phyloP scores from a whole-genome alignment of 2,888 invertebrate species.

The Colletes collaris region DNA sequence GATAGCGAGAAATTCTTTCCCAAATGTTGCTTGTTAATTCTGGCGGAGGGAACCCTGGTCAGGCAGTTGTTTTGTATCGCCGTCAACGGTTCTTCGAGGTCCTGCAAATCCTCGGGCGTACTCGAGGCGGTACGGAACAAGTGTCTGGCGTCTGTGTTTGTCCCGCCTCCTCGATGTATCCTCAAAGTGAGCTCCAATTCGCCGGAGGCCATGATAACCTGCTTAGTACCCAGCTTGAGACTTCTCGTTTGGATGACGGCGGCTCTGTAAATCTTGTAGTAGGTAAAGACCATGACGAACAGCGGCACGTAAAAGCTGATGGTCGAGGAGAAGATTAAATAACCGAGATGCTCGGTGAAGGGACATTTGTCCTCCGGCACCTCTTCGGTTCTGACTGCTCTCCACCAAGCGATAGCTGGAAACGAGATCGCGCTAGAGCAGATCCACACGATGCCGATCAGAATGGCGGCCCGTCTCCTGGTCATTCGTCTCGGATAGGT shows the following conservation, averaged over 20 bases:
- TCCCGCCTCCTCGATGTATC: slow-evolving; percentile 97
- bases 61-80: slow-evolving; percentile 91
- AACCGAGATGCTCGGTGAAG: slow-evolving; percentile 98
- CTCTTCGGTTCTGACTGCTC: slow-evolving; percentile 92
- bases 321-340: slow-evolving; percentile 98
- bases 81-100: slow-evolving; percentile 89
- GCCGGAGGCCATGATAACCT: slow-evolving; percentile 92
- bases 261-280: slow-evolving; percentile 97
- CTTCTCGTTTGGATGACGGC: slow-evolving; percentile 96
- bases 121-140: slow-evolving; percentile 81
- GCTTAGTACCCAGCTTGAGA: slow-evolving; percentile 95
- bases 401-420: slow-evolving; percentile 98
- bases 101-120: slow-evolving; percentile 80
- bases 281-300: slow-evolving; percentile 99
- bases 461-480: slow-evolving; percentile 91
- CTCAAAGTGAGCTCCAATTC: slow-evolving; percentile 94
- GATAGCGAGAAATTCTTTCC: slow-evolving; percentile 96
- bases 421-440: slow-evolving; percentile 98
- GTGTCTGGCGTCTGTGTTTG: slow-evolving; percentile 80
- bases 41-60: slow-evolving; percentile 88
- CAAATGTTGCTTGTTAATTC: slow-evolving; percentile 87
- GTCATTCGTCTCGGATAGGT: slow-evolving; percentile 98
- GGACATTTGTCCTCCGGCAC: slow-evolving; percentile 94
- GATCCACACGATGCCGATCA: slow-evolving; percentile 98
- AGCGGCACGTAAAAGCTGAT: slow-evolving; percentile 99